Evolutionary conservation across 64 coral and sea anemone genomes (phyloP).

Genomic region (Orbicella faveolata): DNA sequence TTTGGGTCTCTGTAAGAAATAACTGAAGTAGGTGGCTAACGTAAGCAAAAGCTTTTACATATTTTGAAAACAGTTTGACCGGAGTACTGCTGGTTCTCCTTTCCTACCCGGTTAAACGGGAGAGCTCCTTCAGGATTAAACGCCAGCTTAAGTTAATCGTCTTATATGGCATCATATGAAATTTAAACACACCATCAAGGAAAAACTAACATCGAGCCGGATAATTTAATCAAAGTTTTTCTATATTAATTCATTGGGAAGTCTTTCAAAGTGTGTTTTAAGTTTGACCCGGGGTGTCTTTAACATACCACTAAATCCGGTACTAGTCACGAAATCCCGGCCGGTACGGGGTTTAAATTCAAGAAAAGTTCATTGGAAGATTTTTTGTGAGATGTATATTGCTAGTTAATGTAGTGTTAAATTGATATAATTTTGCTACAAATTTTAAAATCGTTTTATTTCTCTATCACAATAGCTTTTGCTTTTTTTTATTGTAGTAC

Average conservation of each 20-base stretch:
- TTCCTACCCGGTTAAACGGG: too few species aligned
- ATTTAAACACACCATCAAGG: background rate
- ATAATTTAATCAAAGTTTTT: background rate
- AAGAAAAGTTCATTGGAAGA: too few species aligned
- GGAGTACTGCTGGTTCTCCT: too few species aligned
- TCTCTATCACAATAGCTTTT: background rate
- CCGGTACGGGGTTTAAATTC: background rate
- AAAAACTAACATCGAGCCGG: background rate
- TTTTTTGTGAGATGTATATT: background rate
- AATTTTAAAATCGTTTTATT: background rate
- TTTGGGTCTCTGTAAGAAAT: too few species aligned
- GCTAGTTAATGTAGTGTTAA: background rate
- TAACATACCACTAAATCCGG: background rate
- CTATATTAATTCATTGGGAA: background rate
- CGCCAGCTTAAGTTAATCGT: too few species aligned
- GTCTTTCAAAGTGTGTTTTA: background rate
- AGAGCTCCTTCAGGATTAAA: too few species aligned
- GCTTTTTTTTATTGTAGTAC: background rate
- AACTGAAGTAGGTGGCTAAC: too few species aligned
- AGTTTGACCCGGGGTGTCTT: background rate
- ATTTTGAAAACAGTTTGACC: too few species aligned
- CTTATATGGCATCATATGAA: background rate
- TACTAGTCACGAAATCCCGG: background rate
- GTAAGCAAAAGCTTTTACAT: too few species aligned
- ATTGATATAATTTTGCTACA: background rate